These are phyloP conservation scores for Sceloporus tristichus DNA, from an alignment of 2,113 vertebrate species.

Conservation along the genomic window DNA sequence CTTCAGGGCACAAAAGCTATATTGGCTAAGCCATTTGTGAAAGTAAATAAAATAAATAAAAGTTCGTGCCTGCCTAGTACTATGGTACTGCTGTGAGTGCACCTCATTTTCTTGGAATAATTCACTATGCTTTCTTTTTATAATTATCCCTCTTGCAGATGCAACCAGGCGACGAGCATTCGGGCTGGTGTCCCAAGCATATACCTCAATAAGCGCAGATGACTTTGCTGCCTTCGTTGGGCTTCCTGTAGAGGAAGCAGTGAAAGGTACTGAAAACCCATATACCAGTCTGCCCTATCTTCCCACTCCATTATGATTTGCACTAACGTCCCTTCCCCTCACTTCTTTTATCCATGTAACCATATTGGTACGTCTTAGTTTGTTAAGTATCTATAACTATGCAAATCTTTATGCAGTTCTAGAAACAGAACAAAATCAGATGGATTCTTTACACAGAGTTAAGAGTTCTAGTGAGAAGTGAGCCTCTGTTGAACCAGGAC, in stretches of 20 bases:
- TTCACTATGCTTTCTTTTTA: neutral
- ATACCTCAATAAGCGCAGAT: conserved; percentile 93
- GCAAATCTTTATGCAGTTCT: neutral
- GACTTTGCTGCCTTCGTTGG: conserved; percentile 96
- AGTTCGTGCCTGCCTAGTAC: too few species aligned
- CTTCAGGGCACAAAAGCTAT: too few species aligned
- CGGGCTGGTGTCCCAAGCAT: conserved; percentile 93
- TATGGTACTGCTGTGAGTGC: too few species aligned
- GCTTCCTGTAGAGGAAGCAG: conserved; percentile 94
- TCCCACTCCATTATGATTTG: neutral
- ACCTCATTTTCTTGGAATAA: neutral
- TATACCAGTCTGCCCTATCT: too few species aligned
- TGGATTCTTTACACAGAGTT: neutral
- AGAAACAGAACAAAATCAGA: neutral
- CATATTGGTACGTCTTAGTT: too few species aligned
- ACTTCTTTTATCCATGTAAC: too few species aligned
- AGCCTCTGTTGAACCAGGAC: neutral
- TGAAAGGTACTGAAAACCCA: conserved; percentile 84
- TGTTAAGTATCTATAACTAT: too few species aligned
- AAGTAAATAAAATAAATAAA: too few species aligned
- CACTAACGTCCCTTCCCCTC: neutral
- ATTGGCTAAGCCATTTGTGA: too few species aligned
- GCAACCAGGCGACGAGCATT: conserved; percentile 91
- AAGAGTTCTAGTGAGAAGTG: neutral
- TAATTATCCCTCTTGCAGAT: conserved; percentile 74